Evolutionary conservation across 2,888 invertebrate genomes (phyloP).

Genomic region (Cordylochernes scorpioides): DNA sequence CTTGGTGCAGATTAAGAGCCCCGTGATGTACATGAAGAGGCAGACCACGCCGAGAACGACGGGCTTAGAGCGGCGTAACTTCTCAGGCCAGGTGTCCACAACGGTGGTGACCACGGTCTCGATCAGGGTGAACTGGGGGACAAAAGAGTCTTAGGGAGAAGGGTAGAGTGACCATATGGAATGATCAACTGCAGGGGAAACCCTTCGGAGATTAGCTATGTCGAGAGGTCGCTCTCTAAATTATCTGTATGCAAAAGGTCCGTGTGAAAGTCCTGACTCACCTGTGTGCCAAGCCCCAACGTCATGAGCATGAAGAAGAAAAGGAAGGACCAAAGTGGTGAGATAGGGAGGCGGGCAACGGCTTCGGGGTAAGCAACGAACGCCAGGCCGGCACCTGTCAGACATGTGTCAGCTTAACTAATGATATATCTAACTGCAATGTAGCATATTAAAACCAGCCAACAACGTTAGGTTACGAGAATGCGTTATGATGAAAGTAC

Average conservation of each 20-base stretch:
- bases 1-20: conserved; percentile 41
- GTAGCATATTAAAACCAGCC: not conserved
- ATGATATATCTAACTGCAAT: not conserved
- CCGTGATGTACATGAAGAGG: conserved; percentile 35
- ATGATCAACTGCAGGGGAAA: too few relatives aligned
- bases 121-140: conserved; percentile 24
- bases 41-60: conserved; percentile 37
- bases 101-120: conserved; percentile 29
- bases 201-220: too few relatives aligned
- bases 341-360: conserved; percentile 44
- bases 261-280: too few relatives aligned
- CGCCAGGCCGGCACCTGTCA: conserved; percentile 35
- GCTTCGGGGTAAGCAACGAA: conserved; percentile 63
- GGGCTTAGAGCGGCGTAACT: conserved; percentile 17
- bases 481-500: too few relatives aligned
- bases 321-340: conserved; percentile 51
- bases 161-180: too few relatives aligned
- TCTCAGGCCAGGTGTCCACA: conserved; percentile 25
- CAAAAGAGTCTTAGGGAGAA: too few relatives aligned
- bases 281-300: conserved; percentile 34
- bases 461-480: too few relatives aligned
- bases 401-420: not conserved
- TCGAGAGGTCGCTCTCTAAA: too few relatives aligned
- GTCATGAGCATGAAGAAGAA: conserved; percentile 53
- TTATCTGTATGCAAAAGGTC: too few relatives aligned